A percentile compares a stretch with the other conserved stretches of the same genome.
Evolutionary conservation across 2,888 invertebrate species (phyloP).

Genomic region (Plemyria rubiginata): DNA sequence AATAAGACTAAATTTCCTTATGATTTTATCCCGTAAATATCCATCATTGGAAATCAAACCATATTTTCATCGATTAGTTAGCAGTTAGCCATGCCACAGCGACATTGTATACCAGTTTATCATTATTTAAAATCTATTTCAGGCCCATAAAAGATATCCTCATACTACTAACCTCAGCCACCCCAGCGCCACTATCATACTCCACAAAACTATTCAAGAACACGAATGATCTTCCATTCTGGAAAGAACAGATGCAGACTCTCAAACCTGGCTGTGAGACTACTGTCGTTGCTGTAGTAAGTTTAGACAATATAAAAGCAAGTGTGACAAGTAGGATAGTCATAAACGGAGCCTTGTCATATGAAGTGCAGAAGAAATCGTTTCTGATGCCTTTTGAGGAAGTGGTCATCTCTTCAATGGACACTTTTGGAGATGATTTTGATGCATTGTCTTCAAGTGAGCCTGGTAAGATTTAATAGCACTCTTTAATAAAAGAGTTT

Average conservation of each 20-base stretch:
- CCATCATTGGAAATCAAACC: no score
- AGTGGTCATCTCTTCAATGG: slow-evolving; percentile 57
- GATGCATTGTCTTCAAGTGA: slow-evolving; percentile 55
- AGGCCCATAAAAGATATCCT: slow-evolving; percentile 61
- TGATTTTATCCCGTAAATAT: no score
- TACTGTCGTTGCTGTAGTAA: slow-evolving; percentile 54
- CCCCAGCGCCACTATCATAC: slow-evolving; percentile 55
- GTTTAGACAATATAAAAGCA: slow-evolving; percentile 59
- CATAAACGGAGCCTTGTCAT: slow-evolving; percentile 60
- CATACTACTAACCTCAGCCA: slow-evolving; percentile 45
- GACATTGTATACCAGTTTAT: no score
- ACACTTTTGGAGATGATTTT: slow-evolving; percentile 60
- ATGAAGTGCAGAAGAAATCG: slow-evolving; percentile 50
- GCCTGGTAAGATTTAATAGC: slow-evolving; percentile 48
- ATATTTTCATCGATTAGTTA: no score
- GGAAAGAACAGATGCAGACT: slow-evolving; percentile 49
- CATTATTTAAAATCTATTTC: no score
- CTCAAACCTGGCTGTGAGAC: slow-evolving; percentile 46
- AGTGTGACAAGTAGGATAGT: slow-evolving; percentile 54
- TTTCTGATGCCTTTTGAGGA: slow-evolving; percentile 61
- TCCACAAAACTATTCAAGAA: slow-evolving; percentile 63
- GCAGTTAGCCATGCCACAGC: no score
- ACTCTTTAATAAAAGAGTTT: no score
- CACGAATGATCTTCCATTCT: slow-evolving; percentile 51
- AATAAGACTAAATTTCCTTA: no score